Conservation (phyloP, 1,140 invertebrate species). For the Homalodisca vitripennis region DNA sequence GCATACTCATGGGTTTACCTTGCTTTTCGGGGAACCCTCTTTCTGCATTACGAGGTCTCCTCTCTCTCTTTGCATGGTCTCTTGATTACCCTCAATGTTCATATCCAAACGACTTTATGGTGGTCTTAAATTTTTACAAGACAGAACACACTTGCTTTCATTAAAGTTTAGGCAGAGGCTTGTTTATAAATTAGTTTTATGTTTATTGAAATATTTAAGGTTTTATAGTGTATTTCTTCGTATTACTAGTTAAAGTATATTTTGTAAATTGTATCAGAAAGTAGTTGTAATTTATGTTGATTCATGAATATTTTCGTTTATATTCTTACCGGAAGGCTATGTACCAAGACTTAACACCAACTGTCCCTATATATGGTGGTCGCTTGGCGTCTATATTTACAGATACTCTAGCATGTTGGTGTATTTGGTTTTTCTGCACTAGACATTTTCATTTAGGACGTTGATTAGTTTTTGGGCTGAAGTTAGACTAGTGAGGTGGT, state of each 20-base stretch:
- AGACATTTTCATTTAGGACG: too few relatives aligned
- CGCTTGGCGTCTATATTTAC: neutral
- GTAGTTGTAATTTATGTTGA: too few relatives aligned
- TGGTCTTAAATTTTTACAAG: neutral
- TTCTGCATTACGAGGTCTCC: conserved; percentile 11
- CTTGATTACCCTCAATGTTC: conserved; percentile 33
- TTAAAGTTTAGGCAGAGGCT: too few relatives aligned
- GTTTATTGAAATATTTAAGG: too few relatives aligned
- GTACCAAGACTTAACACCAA: conserved; percentile 21
- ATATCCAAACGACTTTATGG: neutral
- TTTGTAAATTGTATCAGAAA: too few relatives aligned
- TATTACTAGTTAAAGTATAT: too few relatives aligned
- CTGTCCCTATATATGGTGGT: neutral
- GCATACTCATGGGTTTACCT: too few relatives aligned
- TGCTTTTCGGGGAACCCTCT: neutral
- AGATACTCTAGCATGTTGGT: conserved; percentile 2
- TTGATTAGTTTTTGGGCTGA: too few relatives aligned
- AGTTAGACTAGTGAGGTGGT: too few relatives aligned
- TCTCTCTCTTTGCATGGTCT: conserved; percentile 34
- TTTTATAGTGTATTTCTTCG: too few relatives aligned
- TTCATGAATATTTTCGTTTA: neutral
- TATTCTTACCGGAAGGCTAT: neutral
- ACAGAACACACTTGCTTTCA: too few relatives aligned
- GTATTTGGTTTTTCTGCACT: neutral
- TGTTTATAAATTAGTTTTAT: too few relatives aligned